phyloP scores from a whole-genome alignment of 1,140 invertebrate genomes.

The Dendrolimus kikuchii region DNA sequence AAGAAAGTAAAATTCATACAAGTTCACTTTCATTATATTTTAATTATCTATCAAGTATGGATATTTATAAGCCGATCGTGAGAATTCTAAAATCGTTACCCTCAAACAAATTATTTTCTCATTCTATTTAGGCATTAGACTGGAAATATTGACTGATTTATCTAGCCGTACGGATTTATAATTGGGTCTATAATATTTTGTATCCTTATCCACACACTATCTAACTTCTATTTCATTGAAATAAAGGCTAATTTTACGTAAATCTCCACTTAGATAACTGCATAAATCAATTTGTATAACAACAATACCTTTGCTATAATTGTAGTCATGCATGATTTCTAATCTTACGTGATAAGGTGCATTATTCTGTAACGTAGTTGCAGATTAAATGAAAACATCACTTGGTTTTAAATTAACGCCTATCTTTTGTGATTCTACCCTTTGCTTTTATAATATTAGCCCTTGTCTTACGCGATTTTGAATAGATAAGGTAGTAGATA shows the following conservation, averaged over 20 bases:
- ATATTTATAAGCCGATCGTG: conserved; percentile 21
- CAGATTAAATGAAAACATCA: conserved; percentile 6
- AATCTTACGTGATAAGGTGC: conserved; percentile 11
- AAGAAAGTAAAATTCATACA: too few relatives aligned
- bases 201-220: too few relatives aligned
- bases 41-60: too few relatives aligned
- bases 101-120: conserved; percentile 33
- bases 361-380: conserved; percentile 8
- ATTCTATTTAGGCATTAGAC: conserved; percentile 54
- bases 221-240: too few relatives aligned
- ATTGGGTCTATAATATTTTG: conserved; percentile 13
- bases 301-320: conserved; percentile 2
- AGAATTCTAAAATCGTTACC: conserved; percentile 41
- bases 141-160: conserved; percentile 65
- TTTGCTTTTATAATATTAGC: conserved; percentile 61
- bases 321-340: conserved; percentile 1
- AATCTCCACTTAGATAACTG: too few relatives aligned
- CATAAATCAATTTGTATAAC: conserved; percentile 7
- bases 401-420: conserved; percentile 27
- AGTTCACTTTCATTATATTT: too few relatives aligned
- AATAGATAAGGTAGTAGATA: conserved; percentile 48
- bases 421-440: conserved; percentile 40
- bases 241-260: too few relatives aligned
- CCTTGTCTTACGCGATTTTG: conserved; percentile 61
- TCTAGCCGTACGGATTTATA: conserved; percentile 36